phyloP scores from a whole-genome alignment of 2,888 invertebrate genomes.

The Chloromyia formosa region DNA sequence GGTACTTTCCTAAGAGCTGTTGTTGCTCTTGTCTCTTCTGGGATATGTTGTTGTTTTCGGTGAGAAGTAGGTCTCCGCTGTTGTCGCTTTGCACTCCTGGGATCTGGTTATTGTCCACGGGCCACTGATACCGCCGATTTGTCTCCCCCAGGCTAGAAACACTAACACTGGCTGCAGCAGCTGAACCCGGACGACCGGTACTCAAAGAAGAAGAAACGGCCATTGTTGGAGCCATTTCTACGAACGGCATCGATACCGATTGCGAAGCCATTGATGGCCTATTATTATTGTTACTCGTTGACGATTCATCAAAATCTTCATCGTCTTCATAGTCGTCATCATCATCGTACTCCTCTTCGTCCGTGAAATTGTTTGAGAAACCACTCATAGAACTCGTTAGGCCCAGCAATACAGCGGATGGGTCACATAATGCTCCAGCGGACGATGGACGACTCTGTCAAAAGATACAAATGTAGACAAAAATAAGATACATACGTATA shows the following conservation, averaged over 20 bases:
- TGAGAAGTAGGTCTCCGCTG: slow-evolving; percentile 48
- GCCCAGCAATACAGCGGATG: slow-evolving; percentile 37
- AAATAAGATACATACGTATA: slow-evolving; percentile 1
- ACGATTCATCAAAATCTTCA: slow-evolving; percentile 25
- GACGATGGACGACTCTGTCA: slow-evolving; percentile 45
- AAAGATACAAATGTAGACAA: slow-evolving; percentile 17
- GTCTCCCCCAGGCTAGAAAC: not conserved
- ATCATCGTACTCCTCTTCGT: slow-evolving; percentile 21
- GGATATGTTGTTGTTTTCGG: slow-evolving; percentile 38
- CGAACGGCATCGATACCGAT: not conserved
- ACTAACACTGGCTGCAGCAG: not conserved
- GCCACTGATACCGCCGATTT: not conserved
- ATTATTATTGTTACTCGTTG: slow-evolving; percentile 23
- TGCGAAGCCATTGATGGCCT: not conserved
- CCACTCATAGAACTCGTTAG: slow-evolving; percentile 46
- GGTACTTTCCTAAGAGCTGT: slow-evolving; percentile 32
- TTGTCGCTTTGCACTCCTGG: slow-evolving; percentile 40
- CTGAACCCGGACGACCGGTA: not conserved
- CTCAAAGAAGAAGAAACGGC: no score
- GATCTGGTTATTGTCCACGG: not conserved
- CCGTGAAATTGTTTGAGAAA: slow-evolving; percentile 35
- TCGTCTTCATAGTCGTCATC: slow-evolving; percentile 18
- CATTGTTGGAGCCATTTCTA: not conserved
- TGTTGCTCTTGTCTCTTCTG: slow-evolving; percentile 8
- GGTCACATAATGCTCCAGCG: slow-evolving; percentile 34